These are phyloP conservation scores for Charanyca ferruginea DNA, from an alignment of 2,888 invertebrate genomes.

Conservation along the genomic window DNA sequence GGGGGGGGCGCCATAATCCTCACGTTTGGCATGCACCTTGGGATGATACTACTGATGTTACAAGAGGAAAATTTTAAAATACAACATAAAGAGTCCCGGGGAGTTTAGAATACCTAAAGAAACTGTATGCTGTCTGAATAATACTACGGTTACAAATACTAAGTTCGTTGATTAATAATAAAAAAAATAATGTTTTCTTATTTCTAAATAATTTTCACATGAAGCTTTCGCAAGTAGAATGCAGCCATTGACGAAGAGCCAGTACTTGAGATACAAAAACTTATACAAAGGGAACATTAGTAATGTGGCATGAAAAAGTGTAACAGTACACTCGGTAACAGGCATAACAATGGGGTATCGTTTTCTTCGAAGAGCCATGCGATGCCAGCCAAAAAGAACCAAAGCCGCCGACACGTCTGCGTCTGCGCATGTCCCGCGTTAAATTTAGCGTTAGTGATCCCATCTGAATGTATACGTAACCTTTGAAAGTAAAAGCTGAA, in stretches of 20 bases:
- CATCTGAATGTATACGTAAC: constrained; percentile 75
- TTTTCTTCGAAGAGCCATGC: constrained; percentile 80
- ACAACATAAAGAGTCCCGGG: no score
- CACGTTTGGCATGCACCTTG: no score
- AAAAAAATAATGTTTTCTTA: not conserved
- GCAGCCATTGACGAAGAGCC: constrained; percentile 22
- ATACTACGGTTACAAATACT: no score
- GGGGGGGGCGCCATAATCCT: no score
- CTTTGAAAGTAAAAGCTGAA: constrained; percentile 79
- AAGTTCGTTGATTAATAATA: no score
- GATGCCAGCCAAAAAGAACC: constrained; percentile 56
- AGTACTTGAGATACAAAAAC: constrained; percentile 68
- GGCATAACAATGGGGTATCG: constrained; percentile 88
- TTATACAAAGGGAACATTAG: constrained; percentile 80
- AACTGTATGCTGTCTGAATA: no score
- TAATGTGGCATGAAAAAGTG: constrained; percentile 84
- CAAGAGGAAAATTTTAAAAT: no score
- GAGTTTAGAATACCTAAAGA: no score
- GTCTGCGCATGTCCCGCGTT: constrained; percentile 78
- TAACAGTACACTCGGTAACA: constrained; percentile 87
- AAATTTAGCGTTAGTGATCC: constrained; percentile 90
- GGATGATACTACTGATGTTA: no score
- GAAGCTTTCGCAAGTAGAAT: not conserved
- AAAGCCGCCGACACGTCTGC: constrained; percentile 79
- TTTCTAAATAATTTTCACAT: not conserved